Base-by-base conservation (phyloP, 2,888 invertebrate species). In the Orthosia gothica region DNA sequence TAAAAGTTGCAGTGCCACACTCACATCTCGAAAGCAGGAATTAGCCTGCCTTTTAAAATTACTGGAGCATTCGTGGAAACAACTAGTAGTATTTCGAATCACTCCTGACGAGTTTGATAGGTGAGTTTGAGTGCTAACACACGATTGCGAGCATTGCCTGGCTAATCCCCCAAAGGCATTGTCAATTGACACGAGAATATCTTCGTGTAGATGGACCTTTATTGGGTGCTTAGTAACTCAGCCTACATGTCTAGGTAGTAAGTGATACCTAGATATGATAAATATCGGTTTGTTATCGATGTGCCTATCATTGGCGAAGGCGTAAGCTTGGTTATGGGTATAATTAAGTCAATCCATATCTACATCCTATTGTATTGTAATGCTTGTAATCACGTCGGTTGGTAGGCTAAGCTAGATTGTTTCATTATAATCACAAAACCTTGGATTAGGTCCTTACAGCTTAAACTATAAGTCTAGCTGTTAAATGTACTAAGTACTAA, bases 301-400 rank as follows among this genome's bases (percentile, higher is more conserved):
- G 20, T 40, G n/a, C 23, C 13, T 47, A 15, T n/a, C n/a, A n/a
- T 47, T 50, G 5, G 16, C 0, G 54, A 15, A 54, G 52, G 58
- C n/a, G n/a, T 47, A 61, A 16, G 11, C 63, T 58, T 58, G 64
- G 7, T 15, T 26, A 55, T 50, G 13, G 13, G 15, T 47, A 49
- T n/a, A 54, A 50, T 72, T 54, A 71, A 71, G 7, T 40, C 12
- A n/a, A 57, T 40, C n/a, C n/a, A 45, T 63, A 47, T 52, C 63
- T 52, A 71, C 72, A 49, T 18, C 40, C 54, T 64, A 45, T 59
- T 54, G 63, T 64, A 45, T 71, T 78, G 40, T 63, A 23, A 40
- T 79, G n/a, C 52, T 47, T 52, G n/a, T 3, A 13, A 16, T 61
- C 23, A 40, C 23, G 5, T n/a, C 32, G 20, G 11, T 23, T 7